Percentiles rank a stretch among this genome's conserved stretches.
phyloP scores from a whole-genome alignment of 2,888 invertebrate genomes.

The Bibio marci region DNA sequence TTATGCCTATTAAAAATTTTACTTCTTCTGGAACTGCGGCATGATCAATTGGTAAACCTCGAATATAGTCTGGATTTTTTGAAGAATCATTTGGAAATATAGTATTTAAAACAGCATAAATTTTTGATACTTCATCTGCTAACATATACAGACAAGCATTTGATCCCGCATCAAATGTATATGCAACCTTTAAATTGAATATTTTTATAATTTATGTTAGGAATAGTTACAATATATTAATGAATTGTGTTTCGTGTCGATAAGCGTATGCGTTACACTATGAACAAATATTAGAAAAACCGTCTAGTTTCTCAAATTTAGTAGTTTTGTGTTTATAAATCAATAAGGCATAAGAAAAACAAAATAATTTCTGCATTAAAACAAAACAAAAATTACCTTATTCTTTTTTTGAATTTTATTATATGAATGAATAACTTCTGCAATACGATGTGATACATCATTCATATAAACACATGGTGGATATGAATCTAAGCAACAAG shows the following conservation, averaged over 20 bases:
- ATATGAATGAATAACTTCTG: conserved; percentile 64
- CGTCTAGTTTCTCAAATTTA: no score
- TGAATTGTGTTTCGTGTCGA: no score
- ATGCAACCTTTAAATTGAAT: conserved; percentile 54
- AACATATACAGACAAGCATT: conserved; percentile 84
- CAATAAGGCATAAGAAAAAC: no score
- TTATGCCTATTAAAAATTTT: no score
- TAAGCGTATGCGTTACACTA: no score
- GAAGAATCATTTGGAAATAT: conserved; percentile 46
- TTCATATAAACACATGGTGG: conserved; percentile 92
- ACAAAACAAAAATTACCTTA: conserved; percentile 30
- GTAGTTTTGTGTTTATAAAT: no score
- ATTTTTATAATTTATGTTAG: no score
- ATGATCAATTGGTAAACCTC: conserved; percentile 33
- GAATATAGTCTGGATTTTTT: conserved; percentile 32
- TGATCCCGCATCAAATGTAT: conserved; percentile 97
- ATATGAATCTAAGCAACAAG: conserved; percentile 79
- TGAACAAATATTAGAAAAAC: no score
- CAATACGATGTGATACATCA: conserved; percentile 65
- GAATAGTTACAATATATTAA: no score
- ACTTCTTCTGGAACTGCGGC: not conserved
- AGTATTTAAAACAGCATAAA: conserved; percentile 48
- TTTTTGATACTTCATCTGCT: conserved; percentile 51
- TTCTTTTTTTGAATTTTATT: conserved; percentile 48
- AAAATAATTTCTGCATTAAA: no score